A percentile compares a stretch with the other conserved stretches of the same genome.
These are phyloP conservation scores for Halocynthia roretzi DNA, from an alignment of 23 tunicate species.

Conservation along the genomic window DNA sequence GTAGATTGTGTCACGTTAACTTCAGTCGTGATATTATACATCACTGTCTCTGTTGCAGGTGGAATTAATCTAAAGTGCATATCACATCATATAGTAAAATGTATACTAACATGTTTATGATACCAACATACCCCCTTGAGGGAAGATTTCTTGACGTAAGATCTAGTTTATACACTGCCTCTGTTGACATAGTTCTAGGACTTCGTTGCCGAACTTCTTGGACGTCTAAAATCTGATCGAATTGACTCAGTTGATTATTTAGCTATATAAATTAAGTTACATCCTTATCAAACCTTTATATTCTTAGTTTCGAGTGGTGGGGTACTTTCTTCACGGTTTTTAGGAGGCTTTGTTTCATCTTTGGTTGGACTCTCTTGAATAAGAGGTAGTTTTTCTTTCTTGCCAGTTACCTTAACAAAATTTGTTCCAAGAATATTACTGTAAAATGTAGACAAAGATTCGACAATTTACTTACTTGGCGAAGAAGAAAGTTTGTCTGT, in stretches of 20 bases:
- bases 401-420: not conserved
- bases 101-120: too few species aligned
- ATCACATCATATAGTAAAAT: too few species aligned
- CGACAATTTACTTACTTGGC: conserved; percentile 4
- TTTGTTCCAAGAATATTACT: too few species aligned
- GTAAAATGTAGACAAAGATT: too few species aligned
- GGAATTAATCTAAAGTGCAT: too few species aligned
- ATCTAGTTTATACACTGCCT: conserved; percentile 1
- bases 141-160: too few species aligned
- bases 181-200: conserved; percentile 3
- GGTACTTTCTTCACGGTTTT: not conserved
- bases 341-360: not conserved
- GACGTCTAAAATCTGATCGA: not conserved
- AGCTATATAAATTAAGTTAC: not conserved
- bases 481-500: conserved; percentile 6
- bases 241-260: not conserved
- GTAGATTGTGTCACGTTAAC: too few species aligned
- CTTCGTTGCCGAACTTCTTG: not conserved
- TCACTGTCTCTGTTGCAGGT: too few species aligned
- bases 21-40: too few species aligned
- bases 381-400: not conserved
- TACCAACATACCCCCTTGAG: too few species aligned
- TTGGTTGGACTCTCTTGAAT: not conserved
- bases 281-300: not conserved
- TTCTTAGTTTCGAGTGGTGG: conserved; percentile 1